A percentile compares a stretch with the other conserved stretches of the same genome.
These are phyloP conservation scores for Caenorhabditis doughertyi DNA, from an alignment of 2,888 invertebrate genomes.

Conservation along the genomic window DNA sequence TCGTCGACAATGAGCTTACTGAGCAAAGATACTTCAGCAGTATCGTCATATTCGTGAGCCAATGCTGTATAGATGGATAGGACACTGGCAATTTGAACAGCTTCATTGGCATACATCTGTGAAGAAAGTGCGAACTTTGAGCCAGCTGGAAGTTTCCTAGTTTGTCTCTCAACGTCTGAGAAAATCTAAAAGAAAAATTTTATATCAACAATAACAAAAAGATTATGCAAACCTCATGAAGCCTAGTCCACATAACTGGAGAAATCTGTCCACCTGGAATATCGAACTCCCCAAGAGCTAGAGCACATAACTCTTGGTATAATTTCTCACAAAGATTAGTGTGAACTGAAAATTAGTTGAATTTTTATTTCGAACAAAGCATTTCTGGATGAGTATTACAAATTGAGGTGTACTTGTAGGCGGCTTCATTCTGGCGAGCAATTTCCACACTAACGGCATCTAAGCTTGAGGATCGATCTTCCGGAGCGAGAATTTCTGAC, in stretches of 20 bases:
- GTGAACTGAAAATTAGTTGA: constrained; percentile 50
- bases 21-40: constrained; percentile 45
- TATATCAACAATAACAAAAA: background rate
- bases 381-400: background rate
- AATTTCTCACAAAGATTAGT: constrained; percentile 52
- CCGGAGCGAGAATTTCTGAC: constrained; percentile 13
- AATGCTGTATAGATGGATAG: constrained; percentile 55
- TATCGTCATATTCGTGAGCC: constrained; percentile 50
- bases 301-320: constrained; percentile 43
- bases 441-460: constrained; percentile 10
- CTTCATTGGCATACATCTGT: constrained; percentile 60
- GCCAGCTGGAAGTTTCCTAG: constrained; percentile 49
- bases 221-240: constrained; percentile 46
- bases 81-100: constrained; percentile 59
- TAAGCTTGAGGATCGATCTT: constrained; percentile 12
- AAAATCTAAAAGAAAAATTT: constrained; percentile 43
- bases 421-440: constrained; percentile 35
- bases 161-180: constrained; percentile 50
- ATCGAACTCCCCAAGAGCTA: constrained; percentile 55
- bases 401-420: constrained; percentile 56
- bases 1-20: constrained; percentile 54
- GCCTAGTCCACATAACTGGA: constrained; percentile 55
- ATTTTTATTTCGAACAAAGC: background rate
- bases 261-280: constrained; percentile 52
- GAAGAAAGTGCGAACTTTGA: constrained; percentile 31